Base-by-base conservation (phyloP, 2,888 invertebrate species). In the Mallateleia sp. region DNA sequence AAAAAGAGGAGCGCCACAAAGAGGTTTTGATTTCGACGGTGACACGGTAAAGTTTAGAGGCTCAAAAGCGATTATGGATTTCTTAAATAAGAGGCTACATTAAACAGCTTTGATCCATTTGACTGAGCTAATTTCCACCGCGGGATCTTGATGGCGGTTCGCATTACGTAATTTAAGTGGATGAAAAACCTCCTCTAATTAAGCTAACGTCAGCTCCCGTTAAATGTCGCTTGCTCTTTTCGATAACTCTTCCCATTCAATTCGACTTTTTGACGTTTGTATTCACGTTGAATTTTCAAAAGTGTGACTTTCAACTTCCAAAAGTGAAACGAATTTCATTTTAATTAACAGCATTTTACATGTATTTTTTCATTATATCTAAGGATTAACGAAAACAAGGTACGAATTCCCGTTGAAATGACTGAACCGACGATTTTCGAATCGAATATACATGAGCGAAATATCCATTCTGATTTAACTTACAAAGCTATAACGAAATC, bases 31-130 rank as follows among this genome's bases (percentile, higher is more conserved):
- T 89, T 88, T 84, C 28, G 50, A 42, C 69, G 69, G 32, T 79
- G 82, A 74, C 82, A 79, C 77, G 52, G 42, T 64, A 69, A 88
- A 92, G 89, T 89, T 90, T 90, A 87, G 85, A 89, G 89, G 85
- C 89, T 87, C 87, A 89, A 92, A 92, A 92, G 91, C 92, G 93
- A 93, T 94, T 93, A 94, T 92, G 92, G 93, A 94, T 93, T 93
- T 94, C 92, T 94, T 94, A 93, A 94, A 94, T 93, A 93, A 93
- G 93, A 94, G 93, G 91, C 92, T 91, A 92, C 92, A 92, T 93
- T 93, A 93, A 94, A 94, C 93, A 93, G 94, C 94, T 94, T 94
- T 94, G 93, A 94, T 93, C 93, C 93, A 92, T 93, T 93, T 91
- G 91, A 88, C 90, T 90, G 86, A 88, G 93, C 92, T 93, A 94